Base-by-base conservation (phyloP, 1,140 invertebrate species). In the Tenebrio molitor region DNA sequence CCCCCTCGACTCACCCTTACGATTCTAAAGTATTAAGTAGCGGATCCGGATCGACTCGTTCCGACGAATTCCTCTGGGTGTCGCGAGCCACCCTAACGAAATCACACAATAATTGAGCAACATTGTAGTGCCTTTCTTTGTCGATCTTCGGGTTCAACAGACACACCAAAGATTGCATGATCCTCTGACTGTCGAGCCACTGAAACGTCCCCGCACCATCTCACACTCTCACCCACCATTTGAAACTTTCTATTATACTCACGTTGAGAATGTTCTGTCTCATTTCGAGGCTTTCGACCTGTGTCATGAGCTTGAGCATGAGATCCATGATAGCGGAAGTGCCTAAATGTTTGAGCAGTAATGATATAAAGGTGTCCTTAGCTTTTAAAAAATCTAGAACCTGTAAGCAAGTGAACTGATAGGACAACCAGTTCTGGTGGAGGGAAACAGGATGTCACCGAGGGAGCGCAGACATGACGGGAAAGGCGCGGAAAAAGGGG, bases 281-380 rank as follows among this genome's bases (percentile, higher is more conserved):
- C 83, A 91, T 89, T 79, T 94, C 91, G 72, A 85, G 85, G 69
- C 90, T 92, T 82, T 95, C 93, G 41, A 97, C 90, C 83, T 93
- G 90, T 42, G 94, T 95, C 80, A 97, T 89, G 72, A 96, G 89
- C 84, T 95, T 93, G 73, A 96, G 89, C 74, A 97, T 89, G 69
- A 97, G 89, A 88, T 98, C 96, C 89, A 97, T 97, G 78, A 98
- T 95, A 74, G 97, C 95, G 12, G 96, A 98, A 25, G 96, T 97
- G 77, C 94, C 91, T 77, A 98, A 89, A 85, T 98, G 96, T 78
- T 92, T 89, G 74, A 97, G 85, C 76, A 97, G 86, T 79, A 93
- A 88, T 75, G 92, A 89, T 81, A 98, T 88, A 88, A 97, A 97
- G 82, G 93, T 92, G 73, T 91, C 89, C 82, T 91, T 91, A 73